These are phyloP conservation scores for Pangasius krempfi DNA, from an alignment of 2,797 vertebrate species.

Conservation along the genomic window DNA sequence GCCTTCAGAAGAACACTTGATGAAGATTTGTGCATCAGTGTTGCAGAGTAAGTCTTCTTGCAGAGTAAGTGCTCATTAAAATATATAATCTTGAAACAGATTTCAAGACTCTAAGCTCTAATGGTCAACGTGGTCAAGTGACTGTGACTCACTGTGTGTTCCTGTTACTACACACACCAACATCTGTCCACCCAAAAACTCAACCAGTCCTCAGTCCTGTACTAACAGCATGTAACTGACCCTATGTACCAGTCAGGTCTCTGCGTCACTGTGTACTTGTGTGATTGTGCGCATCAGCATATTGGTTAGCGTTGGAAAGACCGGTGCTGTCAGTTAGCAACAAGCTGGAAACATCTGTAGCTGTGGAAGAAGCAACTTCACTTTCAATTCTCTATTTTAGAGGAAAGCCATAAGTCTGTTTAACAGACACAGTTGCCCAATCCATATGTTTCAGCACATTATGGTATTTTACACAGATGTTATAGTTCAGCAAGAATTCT, in stretches of 20 bases:
- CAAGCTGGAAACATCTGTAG: conserved; percentile 49
- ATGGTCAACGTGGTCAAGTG: not conserved
- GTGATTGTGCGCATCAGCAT: not conserved
- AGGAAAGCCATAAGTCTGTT: conserved; percentile 13
- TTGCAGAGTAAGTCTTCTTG: conserved; percentile 65
- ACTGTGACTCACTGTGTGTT: not conserved
- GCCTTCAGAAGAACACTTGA: conserved; percentile 66
- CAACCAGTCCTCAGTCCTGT: not conserved
- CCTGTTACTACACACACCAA: not conserved
- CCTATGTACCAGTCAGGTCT: not conserved
- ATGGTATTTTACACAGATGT: not conserved
- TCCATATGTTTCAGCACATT: not conserved
- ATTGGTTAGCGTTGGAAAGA: conserved; percentile 1
- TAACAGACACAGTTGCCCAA: conserved; percentile 26
- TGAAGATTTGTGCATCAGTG: conserved; percentile 67
- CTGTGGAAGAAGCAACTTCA: conserved; percentile 3
- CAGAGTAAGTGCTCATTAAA: conserved; percentile 57
- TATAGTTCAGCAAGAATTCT: not conserved
- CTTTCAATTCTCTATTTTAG: conserved; percentile 60
- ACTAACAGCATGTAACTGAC: not conserved
- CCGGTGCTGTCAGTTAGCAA: conserved; percentile 4
- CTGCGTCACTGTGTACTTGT: not conserved
- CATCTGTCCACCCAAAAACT: not conserved
- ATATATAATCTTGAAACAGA: not conserved
- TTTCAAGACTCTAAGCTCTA: not conserved